Percentiles rank a stretch among this genome's conserved stretches.
phyloP scores from a whole-genome alignment of 1,140 invertebrate genomes.

The Tachypleus tridentatus region DNA sequence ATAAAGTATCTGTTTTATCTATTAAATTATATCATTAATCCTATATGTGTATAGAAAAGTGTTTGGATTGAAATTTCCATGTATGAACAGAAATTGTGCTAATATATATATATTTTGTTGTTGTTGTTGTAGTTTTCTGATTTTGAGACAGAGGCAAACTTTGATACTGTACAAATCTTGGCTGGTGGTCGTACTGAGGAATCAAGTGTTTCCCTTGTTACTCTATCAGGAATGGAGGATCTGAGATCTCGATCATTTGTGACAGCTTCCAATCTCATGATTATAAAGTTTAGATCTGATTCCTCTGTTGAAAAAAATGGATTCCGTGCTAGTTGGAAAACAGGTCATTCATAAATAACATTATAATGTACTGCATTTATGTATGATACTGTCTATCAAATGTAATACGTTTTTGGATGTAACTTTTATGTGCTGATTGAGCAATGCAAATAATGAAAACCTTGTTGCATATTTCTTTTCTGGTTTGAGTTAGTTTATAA shows the following conservation, averaged over 20 bases:
- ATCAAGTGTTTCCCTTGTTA: slow-evolving; percentile 77
- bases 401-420: too few relatives aligned
- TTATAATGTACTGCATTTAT: too few relatives aligned
- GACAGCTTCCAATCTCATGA: slow-evolving; percentile 95
- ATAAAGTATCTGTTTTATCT: too few relatives aligned
- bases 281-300: slow-evolving; percentile 90
- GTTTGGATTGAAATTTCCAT: too few relatives aligned
- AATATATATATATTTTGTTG: too few relatives aligned
- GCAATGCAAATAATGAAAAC: not conserved
- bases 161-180: slow-evolving; percentile 89
- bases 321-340: slow-evolving; percentile 47
- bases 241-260: slow-evolving; percentile 69
- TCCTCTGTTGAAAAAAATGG: slow-evolving; percentile 85
- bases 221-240: slow-evolving; percentile 70
- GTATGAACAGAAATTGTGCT: too few relatives aligned
- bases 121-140: slow-evolving; percentile 68
- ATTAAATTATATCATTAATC: too few relatives aligned
- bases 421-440: too few relatives aligned
- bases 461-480: not conserved
- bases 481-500: too few relatives aligned
- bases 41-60: too few relatives aligned
- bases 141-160: slow-evolving; percentile 92
- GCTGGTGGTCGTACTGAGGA: slow-evolving; percentile 90
- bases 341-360: slow-evolving; percentile 33
- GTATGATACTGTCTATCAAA: too few relatives aligned